Evolutionary conservation across 2,113 vertebrate genomes (phyloP).

Genomic region (Dasypus novemcinctus): DNA sequence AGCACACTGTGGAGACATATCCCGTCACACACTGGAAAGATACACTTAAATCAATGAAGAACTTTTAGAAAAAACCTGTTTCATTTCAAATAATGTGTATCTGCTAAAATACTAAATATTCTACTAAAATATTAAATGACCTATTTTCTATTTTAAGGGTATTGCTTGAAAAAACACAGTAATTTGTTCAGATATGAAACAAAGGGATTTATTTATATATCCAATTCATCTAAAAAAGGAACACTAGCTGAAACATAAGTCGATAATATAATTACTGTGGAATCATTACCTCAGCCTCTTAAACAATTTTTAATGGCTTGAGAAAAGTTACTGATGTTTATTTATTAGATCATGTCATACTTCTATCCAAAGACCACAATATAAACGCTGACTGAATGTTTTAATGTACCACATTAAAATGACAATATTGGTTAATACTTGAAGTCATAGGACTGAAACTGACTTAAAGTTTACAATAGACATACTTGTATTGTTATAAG

Average conservation of each 20-base stretch:
- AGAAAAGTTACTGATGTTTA: slow-evolving; percentile 39
- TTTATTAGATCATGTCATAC: neutral
- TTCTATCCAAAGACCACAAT: neutral
- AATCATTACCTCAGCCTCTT: slow-evolving; percentile 27
- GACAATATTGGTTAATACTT: neutral
- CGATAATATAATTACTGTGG: neutral
- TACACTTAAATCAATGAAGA: neutral
- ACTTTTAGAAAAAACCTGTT: slow-evolving; percentile 12
- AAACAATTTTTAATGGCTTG: neutral
- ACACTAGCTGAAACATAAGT: slow-evolving; percentile 1
- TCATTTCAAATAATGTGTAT: slow-evolving; percentile 12
- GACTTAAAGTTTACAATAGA: neutral
- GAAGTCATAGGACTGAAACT: neutral
- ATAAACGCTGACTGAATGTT: slow-evolving; percentile 11
- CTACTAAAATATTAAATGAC: slow-evolving; percentile 6
- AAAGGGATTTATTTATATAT: neutral
- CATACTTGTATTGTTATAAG: neutral
- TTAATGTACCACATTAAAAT: neutral
- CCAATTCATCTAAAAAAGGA: slow-evolving; percentile 21
- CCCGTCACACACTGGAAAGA: neutral
- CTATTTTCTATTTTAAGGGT: neutral
- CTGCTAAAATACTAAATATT: neutral
- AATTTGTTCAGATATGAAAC: slow-evolving; percentile 6
- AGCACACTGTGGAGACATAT: neutral
- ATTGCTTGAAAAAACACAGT: slow-evolving; percentile 6